Percentiles rank a stretch among this genome's conserved stretches.
phyloP scores from a whole-genome alignment of 2,797 vertebrate species.

The Acomys russatus region DNA sequence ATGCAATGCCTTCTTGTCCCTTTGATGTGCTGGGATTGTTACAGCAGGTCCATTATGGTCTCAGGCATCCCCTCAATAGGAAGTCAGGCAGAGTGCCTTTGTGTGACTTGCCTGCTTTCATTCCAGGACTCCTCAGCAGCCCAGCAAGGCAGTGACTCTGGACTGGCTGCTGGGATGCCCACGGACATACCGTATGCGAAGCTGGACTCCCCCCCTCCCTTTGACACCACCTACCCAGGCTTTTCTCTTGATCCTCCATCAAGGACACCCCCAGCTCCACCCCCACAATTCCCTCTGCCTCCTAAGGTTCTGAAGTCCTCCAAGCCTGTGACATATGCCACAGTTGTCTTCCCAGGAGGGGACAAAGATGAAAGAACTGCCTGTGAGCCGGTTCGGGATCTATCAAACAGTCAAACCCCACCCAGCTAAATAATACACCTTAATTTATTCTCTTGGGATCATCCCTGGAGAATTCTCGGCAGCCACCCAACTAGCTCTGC shows the following conservation, averaged over 20 bases:
- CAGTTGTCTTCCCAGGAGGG: slow-evolving; percentile 63
- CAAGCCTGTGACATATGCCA: slow-evolving; percentile 68
- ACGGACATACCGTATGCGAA: not conserved
- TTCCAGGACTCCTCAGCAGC: not conserved
- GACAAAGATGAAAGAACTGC: not conserved
- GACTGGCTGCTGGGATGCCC: not conserved
- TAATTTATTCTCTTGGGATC: not conserved
- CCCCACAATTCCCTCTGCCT: slow-evolving; percentile 20
- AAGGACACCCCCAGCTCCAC: not conserved
- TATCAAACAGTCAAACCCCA: not conserved
- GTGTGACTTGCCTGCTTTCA: not conserved
- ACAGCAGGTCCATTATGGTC: not conserved
- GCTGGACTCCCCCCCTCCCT: slow-evolving; percentile 69
- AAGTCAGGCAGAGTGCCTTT: not conserved
- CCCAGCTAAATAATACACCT: slow-evolving; percentile 8
- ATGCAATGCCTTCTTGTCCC: not conserved
- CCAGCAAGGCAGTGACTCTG: not conserved
- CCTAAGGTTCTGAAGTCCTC: slow-evolving; percentile 60
- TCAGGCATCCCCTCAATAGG: not conserved
- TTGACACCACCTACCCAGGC: slow-evolving; percentile 59
- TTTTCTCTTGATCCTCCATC: slow-evolving; percentile 44
- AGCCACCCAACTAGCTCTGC: not conserved
- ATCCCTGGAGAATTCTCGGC: not conserved
- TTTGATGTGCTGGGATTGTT: not conserved
- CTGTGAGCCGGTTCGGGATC: not conserved